These are phyloP conservation scores for Epizoanthus ramosus DNA, from an alignment of 92 coral and sea anemone genomes.

Conservation along the genomic window DNA sequence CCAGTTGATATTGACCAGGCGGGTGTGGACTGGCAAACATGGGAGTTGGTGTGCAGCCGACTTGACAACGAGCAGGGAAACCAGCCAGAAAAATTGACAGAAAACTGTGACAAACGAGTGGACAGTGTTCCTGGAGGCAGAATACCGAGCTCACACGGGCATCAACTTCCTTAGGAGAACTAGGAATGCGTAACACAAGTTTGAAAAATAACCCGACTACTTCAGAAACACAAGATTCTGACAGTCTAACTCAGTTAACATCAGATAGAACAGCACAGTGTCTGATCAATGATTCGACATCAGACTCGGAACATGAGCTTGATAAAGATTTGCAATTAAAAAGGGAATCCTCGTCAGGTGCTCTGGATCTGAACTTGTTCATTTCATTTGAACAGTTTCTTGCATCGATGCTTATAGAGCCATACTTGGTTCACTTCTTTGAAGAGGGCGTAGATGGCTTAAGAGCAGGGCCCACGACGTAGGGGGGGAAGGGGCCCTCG, in stretches of 20 bases:
- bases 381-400: constrained; percentile 96
- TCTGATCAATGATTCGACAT: background rate
- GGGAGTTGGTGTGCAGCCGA: constrained; percentile 64
- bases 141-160: background rate
- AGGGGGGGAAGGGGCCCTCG: too few species aligned
- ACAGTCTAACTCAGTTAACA: background rate
- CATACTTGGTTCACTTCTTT: constrained; percentile 86
- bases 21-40: constrained; percentile 59
- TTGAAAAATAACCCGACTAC: background rate
- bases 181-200: constrained; percentile 38
- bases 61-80: constrained; percentile 40
- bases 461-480: too few species aligned
- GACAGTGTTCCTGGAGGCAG: background rate
- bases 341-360: constrained; percentile 63
- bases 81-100: background rate
- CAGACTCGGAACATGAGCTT: constrained; percentile 3
- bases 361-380: constrained; percentile 79
- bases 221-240: background rate
- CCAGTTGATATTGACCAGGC: constrained; percentile 65
- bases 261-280: constrained; percentile 12
- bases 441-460: constrained; percentile 84
- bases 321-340: background rate
- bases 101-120: background rate
- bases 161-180: constrained; percentile 29
- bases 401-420: constrained; percentile 95